A percentile compares a stretch with the other conserved stretches of the same genome.
Conservation (phyloP, 2,888 invertebrate species). For the Drosophila tripunctata region DNA sequence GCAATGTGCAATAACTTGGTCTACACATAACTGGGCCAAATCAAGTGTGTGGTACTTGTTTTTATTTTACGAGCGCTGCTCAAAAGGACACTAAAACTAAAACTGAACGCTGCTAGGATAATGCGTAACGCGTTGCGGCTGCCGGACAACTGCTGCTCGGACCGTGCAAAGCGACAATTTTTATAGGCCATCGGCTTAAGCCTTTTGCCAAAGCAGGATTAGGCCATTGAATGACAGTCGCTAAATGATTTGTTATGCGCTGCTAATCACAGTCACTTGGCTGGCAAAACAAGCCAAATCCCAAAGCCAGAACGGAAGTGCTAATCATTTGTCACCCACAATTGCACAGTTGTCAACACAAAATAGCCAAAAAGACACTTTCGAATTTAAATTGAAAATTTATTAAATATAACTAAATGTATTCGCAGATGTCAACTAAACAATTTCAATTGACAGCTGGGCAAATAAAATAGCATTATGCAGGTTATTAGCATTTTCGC, state of each 20-base stretch:
- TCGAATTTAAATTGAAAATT: slow-evolving; percentile 1
- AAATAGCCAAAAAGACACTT: slow-evolving; percentile 21
- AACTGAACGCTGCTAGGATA: slow-evolving; percentile 28
- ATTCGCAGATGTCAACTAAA: no score
- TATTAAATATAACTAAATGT: background rate
- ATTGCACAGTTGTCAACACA: slow-evolving; percentile 29
- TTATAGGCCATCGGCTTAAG: slow-evolving; percentile 61
- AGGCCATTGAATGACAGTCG: slow-evolving; percentile 69
- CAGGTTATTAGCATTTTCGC: slow-evolving; percentile 8
- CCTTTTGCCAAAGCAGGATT: slow-evolving; percentile 52
- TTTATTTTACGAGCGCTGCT: slow-evolving; percentile 26
- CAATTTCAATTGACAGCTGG: slow-evolving; percentile 4
- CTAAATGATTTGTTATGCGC: slow-evolving; percentile 79
- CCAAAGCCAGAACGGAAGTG: slow-evolving; percentile 69
- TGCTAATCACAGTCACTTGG: slow-evolving; percentile 25
- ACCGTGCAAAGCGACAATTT: slow-evolving; percentile 47
- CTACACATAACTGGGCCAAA: slow-evolving; percentile 62
- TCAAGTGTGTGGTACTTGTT: slow-evolving; percentile 9
- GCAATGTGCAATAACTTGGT: slow-evolving; percentile 72
- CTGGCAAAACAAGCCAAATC: slow-evolving; percentile 58
- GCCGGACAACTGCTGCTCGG: slow-evolving; percentile 61
- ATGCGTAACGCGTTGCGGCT: slow-evolving; percentile 36
- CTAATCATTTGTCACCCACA: slow-evolving; percentile 62
- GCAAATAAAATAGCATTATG: background rate
- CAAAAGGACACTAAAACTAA: slow-evolving; percentile 11